Conservation (phyloP, 2,888 invertebrate species). For the Stomorhina lunata region DNA sequence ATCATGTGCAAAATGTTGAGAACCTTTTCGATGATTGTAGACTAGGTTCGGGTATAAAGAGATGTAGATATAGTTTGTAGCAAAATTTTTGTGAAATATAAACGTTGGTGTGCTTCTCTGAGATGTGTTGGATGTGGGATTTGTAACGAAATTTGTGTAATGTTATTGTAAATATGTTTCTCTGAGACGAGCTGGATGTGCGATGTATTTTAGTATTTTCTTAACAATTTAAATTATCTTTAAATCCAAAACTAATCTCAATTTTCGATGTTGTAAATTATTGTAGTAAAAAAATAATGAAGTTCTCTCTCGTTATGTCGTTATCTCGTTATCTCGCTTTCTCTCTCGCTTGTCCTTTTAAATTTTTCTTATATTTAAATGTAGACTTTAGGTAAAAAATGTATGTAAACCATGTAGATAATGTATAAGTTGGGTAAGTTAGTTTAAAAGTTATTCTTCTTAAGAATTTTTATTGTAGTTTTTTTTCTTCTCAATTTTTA, state of each 20-base stretch:
- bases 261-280: constrained; percentile 45
- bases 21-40: no score
- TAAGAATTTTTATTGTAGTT: constrained; percentile 30
- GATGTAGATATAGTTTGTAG: no score
- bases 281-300: constrained; percentile 18
- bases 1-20: no score
- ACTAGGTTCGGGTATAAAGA: no score
- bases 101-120: no score
- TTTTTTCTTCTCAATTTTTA: constrained; percentile 6
- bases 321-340: neutral
- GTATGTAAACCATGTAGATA: constrained; percentile 1
- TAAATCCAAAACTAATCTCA: constrained; percentile 9
- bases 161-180: no score
- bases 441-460: neutral
- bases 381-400: constrained; percentile 34
- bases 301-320: neutral
- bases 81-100: no score
- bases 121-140: no score
- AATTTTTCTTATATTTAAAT: no score
- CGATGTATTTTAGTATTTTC: neutral
- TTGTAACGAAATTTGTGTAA: no score
- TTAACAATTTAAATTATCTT: neutral
- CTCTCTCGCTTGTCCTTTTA: no score
- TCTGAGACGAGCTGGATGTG: neutral
- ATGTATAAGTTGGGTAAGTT: neutral